Conservation (phyloP, 2,113 vertebrate genomes). For the Paracanthobrama guichenoti region DNA sequence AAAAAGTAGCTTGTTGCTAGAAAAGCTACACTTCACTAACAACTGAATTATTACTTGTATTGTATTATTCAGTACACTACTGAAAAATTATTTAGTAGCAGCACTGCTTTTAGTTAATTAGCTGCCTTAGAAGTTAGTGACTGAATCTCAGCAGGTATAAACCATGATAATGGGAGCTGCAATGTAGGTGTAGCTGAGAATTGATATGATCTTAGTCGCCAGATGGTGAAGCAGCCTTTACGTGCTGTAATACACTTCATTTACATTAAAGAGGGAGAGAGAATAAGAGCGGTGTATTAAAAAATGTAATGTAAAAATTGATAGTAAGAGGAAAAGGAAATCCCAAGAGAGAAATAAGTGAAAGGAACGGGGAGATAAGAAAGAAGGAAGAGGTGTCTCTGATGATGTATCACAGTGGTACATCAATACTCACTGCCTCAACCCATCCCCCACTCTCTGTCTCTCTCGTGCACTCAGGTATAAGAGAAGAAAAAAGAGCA, state of each 20-base stretch:
- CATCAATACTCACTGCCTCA: constrained; percentile 20
- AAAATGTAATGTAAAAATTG: neutral
- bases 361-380: neutral
- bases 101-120: neutral
- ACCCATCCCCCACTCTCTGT: constrained; percentile 16
- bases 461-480: constrained; percentile 58
- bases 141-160: constrained; percentile 6
- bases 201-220: constrained; percentile 69
- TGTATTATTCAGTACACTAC: too few species aligned
- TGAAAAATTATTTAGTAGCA: neutral
- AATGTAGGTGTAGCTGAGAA: constrained; percentile 65
- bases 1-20: too few species aligned
- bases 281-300: neutral
- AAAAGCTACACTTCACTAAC: neutral
- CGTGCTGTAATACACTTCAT: constrained; percentile 66
- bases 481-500: constrained; percentile 18
- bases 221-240: constrained; percentile 69
- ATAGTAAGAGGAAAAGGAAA: neutral
- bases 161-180: neutral
- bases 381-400: constrained; percentile 3
- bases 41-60: neutral
- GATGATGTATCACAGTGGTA: constrained; percentile 11
- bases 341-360: neutral
- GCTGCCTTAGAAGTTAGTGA: neutral
- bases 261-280: constrained; percentile 59